A percentile compares a stretch with the other conserved stretches of the same genome.
Evolutionary conservation across 2,888 invertebrate species (phyloP).

Genomic region (Cordilura impudica): DNA sequence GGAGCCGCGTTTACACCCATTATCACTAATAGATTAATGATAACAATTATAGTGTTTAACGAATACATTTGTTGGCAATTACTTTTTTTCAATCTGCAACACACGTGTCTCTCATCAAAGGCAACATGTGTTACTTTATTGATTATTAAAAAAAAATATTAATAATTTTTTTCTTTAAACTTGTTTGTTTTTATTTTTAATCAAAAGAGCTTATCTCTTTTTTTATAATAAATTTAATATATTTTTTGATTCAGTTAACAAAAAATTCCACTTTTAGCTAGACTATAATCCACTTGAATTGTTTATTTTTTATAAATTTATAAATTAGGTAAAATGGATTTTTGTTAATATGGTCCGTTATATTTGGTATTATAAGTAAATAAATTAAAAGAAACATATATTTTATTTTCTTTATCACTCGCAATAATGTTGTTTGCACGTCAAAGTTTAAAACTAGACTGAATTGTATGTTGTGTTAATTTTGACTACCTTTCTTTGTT

Average conservation of each 20-base stretch:
- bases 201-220: not conserved
- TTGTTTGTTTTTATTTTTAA: not conserved
- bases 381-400: not conserved
- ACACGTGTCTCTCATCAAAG: slow-evolving; percentile 4
- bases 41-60: slow-evolving; percentile 20
- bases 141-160: not conserved
- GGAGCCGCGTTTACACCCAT: slow-evolving; percentile 29
- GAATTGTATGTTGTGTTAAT: slow-evolving; percentile 71
- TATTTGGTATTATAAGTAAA: not conserved
- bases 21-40: slow-evolving; percentile 48
- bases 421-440: slow-evolving; percentile 68
- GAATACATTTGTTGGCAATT: slow-evolving; percentile 47
- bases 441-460: slow-evolving; percentile 75
- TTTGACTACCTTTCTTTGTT: slow-evolving; percentile 75
- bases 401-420: slow-evolving; percentile 7
- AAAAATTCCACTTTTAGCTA: not conserved
- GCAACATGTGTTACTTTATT: slow-evolving; percentile 32
- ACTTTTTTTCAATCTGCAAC: slow-evolving; percentile 15
- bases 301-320: slow-evolving; percentile 1
- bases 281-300: slow-evolving; percentile 9
- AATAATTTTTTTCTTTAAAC: not conserved
- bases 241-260: not conserved
- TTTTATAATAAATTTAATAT: not conserved
- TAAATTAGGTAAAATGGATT: not conserved
- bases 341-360: not conserved